Percentiles rank a stretch among this genome's conserved stretches.
Conservation (phyloP, 2,797 vertebrate genomes). For the Syngnathus rostellatus region DNA sequence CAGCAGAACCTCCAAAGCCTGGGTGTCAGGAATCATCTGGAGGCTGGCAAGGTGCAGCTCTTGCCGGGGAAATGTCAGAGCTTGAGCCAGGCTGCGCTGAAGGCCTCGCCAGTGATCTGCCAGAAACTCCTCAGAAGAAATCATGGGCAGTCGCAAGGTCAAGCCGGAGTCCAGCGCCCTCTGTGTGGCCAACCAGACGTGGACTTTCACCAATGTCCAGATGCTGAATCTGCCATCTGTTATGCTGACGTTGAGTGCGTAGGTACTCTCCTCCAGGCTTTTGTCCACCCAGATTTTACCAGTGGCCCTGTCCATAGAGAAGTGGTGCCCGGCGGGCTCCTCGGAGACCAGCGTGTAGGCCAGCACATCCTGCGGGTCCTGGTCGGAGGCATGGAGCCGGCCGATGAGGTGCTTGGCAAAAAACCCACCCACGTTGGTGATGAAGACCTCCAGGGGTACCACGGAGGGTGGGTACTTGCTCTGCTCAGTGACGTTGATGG, state of each 20-base stretch:
- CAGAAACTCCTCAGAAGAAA: conserved; percentile 86
- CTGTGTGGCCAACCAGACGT: conserved; percentile 76
- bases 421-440: conserved; percentile 69
- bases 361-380: conserved; percentile 82
- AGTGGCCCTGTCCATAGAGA: conserved; percentile 74
- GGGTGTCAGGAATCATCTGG: conserved; percentile 68
- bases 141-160: conserved; percentile 73
- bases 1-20: conserved; percentile 78
- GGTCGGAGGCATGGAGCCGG: conserved; percentile 87
- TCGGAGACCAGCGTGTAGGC: conserved; percentile 73
- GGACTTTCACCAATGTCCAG: conserved; percentile 68
- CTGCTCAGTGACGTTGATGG: conserved; percentile 81
- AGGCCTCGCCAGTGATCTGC: conserved; percentile 87
- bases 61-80: conserved; percentile 69
- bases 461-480: conserved; percentile 82
- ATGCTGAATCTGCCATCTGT: conserved; percentile 81
- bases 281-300: conserved; percentile 80
- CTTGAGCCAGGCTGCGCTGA: conserved; percentile 76
- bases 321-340: conserved; percentile 46
- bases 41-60: conserved; percentile 87
- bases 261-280: conserved; percentile 74
- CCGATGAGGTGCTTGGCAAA: conserved; percentile 82
- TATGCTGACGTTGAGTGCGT: conserved; percentile 84
- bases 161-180: conserved; percentile 73
- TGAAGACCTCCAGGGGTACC: conserved; percentile 86